Conservation (phyloP, 2,113 vertebrate species). For the Edolisoma coerulescens region DNA sequence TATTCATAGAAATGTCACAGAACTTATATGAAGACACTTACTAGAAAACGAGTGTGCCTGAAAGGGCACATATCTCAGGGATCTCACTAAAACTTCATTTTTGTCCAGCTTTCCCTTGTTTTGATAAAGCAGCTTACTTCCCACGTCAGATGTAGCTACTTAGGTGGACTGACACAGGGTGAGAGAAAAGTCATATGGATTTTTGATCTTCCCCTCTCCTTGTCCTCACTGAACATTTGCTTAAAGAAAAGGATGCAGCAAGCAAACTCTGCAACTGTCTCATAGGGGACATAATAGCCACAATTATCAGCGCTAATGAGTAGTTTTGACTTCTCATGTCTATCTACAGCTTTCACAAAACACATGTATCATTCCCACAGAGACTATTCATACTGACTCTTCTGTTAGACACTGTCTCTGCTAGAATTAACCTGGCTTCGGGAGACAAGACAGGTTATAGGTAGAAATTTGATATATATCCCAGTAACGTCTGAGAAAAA, state of each 20-base stretch:
- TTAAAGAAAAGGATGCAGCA: neutral
- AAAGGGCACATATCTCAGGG: neutral
- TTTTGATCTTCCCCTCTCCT: neutral
- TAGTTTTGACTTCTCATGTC: neutral
- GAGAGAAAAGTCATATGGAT: neutral
- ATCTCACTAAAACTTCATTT: neutral
- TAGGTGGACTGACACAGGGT: rapidly evolving
- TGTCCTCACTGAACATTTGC: neutral
- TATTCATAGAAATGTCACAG: neutral
- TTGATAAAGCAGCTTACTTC: neutral
- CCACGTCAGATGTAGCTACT: neutral
- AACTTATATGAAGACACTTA: neutral
- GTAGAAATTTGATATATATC: neutral
- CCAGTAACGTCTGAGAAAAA: neutral
- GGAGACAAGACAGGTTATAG: neutral
- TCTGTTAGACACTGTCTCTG: neutral
- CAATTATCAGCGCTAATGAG: neutral
- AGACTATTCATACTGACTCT: neutral
- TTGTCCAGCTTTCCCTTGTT: neutral
- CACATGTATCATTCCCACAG: neutral
- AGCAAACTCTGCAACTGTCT: neutral
- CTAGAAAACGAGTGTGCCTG: neutral
- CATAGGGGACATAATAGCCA: neutral
- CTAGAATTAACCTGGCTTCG: neutral
- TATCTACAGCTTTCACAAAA: neutral